Evolutionary conservation across 2,888 invertebrate genomes (phyloP), one percentile per base, ranked within the genome.

Genomic region (Lasioglossum morio): DNA sequence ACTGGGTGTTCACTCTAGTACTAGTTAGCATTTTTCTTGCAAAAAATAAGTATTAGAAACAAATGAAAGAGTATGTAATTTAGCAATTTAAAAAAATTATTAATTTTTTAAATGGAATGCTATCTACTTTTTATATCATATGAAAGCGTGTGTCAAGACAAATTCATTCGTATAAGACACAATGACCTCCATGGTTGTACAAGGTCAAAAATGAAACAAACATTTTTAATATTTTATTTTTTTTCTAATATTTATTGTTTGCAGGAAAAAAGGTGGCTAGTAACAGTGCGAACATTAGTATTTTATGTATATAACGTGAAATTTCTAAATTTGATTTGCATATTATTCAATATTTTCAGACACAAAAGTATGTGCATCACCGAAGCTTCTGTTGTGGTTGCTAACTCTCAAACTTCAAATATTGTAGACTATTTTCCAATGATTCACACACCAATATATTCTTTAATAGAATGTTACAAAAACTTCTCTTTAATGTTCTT

Each of bases 381-480:
- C 63, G 90, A 90, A 84, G 91, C 92, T 3, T 85, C 88, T 19
- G 76, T 89, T 34, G 43, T 80, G 23, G 72, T 92, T 69, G 70
- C 86, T 19, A 84, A 83, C 72, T 91, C 88, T 19, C 79, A 81
- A 37, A 77, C 79, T 78, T 85, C 82, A 16, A 81, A 88, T 34
- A 82, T 88, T 69, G 48, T 81, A 27, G 86, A 90, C 69, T 80
- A 91, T 43, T 93, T 93, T 75, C 94, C 94, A 30, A 91, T 92
- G 88, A 80, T 94, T 75, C 91, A 92, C 75, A 88, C 89, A 2
- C 94, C 95, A 2, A 73, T 94, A 37, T 94, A 92, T 81, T 91
- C 91, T 84, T 90, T 95, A 63, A 84, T 94, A 76, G 92, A 93
- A 57, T 94, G 93, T 72, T 94, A 93, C 48, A 93, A 92, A 79